Evolutionary conservation across 1,140 invertebrate genomes (phyloP), one percentile per base, ranked within the genome.

Genomic region (Drosophila teissieri): DNA sequence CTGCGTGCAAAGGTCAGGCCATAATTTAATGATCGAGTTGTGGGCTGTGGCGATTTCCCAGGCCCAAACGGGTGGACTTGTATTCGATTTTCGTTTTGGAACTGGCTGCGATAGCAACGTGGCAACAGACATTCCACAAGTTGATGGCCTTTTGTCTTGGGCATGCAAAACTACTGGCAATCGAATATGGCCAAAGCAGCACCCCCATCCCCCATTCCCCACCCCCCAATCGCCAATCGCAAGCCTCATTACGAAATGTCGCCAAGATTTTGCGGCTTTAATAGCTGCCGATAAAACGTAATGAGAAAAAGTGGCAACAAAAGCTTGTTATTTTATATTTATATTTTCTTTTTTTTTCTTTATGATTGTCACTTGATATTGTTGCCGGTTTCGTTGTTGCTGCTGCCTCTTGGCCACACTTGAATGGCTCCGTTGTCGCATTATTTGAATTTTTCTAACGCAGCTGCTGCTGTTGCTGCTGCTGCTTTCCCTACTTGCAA

Each of bases 371-470:
- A 77, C 74, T 77, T 77, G 74, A 77, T 77, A 77, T 75, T 52
- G 60, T 44, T 65, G 61, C 60, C 37, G 40, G 61, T 45, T 54
- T 53, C 49, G 62, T 54, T 53, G 60, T 54, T 53, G 37, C 37
- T 39, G 48, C 27, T 27, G 48, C 48, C 48, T 51, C 27, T 51
- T 51, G 62, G 73, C 61, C 73, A 77, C 73, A 76, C 73, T 77
- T 69, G 73, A 77, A 77, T 77, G 73, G 74, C 73, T 58, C 27
- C 56, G 72, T 55, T 57, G 73, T 70, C 54, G 73, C 73, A 77
- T 77, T 77, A 77, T 77, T 77, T 77, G 73, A 77, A 77, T 77
- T 77, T 77, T 77, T 77, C 74, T 77, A 77, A 60, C 70, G 70
- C 73, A 75, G 73, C 60, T 53, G 73, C 65, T 40, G 72, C 73